phyloP scores from a whole-genome alignment of 2,113 vertebrate species.

The Halcyon malimbica region DNA sequence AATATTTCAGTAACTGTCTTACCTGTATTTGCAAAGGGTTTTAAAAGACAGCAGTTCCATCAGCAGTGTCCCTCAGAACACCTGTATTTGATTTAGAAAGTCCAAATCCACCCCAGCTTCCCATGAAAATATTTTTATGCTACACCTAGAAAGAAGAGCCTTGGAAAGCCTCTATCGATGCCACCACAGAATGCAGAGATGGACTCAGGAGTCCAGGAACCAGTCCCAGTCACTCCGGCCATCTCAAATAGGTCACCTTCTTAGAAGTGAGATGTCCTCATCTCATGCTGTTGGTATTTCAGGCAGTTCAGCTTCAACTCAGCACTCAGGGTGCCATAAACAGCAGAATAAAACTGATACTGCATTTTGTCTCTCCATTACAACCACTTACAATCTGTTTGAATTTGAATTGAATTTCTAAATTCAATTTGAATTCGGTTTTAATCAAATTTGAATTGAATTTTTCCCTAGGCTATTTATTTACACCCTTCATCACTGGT shows the following conservation, averaged over 20 bases:
- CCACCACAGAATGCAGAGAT: background rate
- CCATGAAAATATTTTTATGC: background rate
- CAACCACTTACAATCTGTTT: background rate
- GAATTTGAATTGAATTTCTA: background rate
- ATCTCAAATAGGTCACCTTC: accelerated
- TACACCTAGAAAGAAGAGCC: background rate
- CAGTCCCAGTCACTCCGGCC: background rate
- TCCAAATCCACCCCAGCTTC: background rate
- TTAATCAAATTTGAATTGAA: background rate
- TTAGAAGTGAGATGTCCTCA: background rate
- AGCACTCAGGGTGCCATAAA: background rate
- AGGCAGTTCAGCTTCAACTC: background rate
- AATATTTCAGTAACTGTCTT: background rate
- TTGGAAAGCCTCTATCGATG: background rate
- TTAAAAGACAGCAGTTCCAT: background rate
- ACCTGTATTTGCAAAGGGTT: background rate
- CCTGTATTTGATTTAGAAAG: background rate
- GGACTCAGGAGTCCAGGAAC: background rate
- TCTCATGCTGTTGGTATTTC: background rate
- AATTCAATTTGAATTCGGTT: conserved; percentile 20
- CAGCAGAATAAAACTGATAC: background rate
- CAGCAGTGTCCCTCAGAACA: background rate
- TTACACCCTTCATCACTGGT: background rate
- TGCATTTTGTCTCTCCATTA: background rate
- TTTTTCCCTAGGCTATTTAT: conserved; percentile 20